Evolutionary conservation across 1,140 invertebrate genomes (phyloP), one percentile per base, ranked within the genome.

Genomic region (Listronotus bonariensis): DNA sequence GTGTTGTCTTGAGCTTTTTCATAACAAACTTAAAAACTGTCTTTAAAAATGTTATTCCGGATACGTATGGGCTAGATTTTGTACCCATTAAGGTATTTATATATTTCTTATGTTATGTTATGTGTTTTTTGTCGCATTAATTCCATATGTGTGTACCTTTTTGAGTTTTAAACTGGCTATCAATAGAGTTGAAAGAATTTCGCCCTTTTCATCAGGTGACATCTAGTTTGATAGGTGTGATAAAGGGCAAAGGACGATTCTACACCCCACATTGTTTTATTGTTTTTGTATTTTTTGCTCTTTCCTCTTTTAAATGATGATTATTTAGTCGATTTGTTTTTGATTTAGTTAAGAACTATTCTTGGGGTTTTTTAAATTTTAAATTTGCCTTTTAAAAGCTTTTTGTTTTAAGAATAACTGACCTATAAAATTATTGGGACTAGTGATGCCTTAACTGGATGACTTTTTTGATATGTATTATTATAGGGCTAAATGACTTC

Each of bases 31-130:
- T 11, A 51, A 34, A n/a, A 34, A 34, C 9, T 15, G n/a, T 15
- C 31, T 18, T 10, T 51, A 12, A 54, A 54, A 49, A 49, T 49
- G 46, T 31, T 20, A 49, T 17, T 49, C 10, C 20, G 46, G 46
- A 49, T 49, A 49, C 46, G 46, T 49, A 49, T 49, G 46, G 46
- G 9, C 20, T 49, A 49, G 20, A 10, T 49, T 49, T 18, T 49
- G 15, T 49, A 49, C 20, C 20, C 7, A 3, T 20, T 20, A 15
- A 49, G 46, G 46, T 49, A 49, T 49, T 18, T 18, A 45, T 18
- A 11, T 11, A n/a, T n/a, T n/a, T 41, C 7, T 41, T 41, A 11
- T 41, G 40, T 41, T 12, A 7, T 12, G 40, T 41, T 4, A 5
- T 45, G 42, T 45, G 17, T 11, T 45, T 45, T 45, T 45, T 26